Percentiles rank a stretch among this genome's conserved stretches.
Evolutionary conservation across 2,113 vertebrate genomes (phyloP).

Genomic region (Pangasianodon hypophthalmus): DNA sequence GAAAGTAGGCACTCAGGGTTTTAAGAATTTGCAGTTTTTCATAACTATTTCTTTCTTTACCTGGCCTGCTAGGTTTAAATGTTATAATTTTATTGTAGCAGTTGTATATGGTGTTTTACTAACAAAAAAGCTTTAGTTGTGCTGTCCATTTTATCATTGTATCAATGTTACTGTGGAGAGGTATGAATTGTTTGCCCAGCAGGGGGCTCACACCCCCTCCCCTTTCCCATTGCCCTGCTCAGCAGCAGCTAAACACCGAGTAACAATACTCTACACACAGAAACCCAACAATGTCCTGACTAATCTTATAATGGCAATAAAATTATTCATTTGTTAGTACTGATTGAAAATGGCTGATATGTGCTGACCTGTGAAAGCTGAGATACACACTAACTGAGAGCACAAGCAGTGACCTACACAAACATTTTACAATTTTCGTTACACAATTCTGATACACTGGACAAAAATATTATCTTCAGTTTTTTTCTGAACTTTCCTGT

Average conservation of each 20-base stretch:
- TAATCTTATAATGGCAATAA: too few relatives aligned
- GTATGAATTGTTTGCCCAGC: background rate
- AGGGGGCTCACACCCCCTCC: background rate
- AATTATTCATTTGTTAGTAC: too few relatives aligned
- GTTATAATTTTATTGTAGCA: background rate
- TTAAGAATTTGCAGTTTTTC: background rate
- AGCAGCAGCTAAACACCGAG: background rate
- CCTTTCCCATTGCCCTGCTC: background rate
- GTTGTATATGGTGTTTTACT: background rate
- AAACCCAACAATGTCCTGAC: too few relatives aligned
- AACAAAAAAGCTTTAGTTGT: background rate
- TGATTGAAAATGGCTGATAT: too few relatives aligned
- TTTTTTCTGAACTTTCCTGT: background rate
- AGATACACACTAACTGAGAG: background rate
- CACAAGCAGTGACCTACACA: background rate
- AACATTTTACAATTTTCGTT: background rate
- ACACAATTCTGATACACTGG: background rate
- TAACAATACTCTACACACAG: background rate
- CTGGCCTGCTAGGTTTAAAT: background rate
- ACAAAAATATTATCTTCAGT: background rate
- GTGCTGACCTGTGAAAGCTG: background rate
- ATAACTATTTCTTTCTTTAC: background rate
- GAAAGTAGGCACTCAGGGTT: background rate
- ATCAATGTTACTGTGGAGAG: background rate
- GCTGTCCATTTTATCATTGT: background rate